Percentiles rank a stretch among this genome's conserved stretches.
Conservation (phyloP, 2,888 invertebrate species). For the Iselma pallidipennis region DNA sequence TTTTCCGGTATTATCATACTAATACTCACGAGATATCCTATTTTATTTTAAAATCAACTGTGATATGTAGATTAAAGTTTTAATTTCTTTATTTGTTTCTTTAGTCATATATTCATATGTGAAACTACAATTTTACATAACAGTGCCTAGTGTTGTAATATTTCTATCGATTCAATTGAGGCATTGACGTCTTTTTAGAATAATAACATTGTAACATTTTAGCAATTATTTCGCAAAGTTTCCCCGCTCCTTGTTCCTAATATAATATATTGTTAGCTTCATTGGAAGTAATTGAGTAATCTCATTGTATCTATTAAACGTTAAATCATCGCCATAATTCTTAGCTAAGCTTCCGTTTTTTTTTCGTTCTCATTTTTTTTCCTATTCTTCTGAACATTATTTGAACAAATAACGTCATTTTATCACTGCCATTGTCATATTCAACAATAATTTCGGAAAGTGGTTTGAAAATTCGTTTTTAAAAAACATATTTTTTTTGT, state of each 20-base stretch:
- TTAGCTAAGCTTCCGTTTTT: slow-evolving; percentile 9
- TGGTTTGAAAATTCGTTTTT: not conserved
- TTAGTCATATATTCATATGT: too few relatives aligned
- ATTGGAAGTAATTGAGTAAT: slow-evolving; percentile 18
- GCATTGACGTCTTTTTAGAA: too few relatives aligned
- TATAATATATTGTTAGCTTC: slow-evolving; percentile 15
- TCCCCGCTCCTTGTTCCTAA: not conserved
- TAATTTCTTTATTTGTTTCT: too few relatives aligned
- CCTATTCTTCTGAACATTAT: too few relatives aligned
- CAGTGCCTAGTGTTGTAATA: too few relatives aligned
- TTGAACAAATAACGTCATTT: not conserved
- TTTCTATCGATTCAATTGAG: not conserved
- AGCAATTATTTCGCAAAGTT: not conserved
- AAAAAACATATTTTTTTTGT: not conserved
- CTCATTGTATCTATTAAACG: slow-evolving; percentile 16
- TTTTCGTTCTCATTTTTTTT: not conserved
- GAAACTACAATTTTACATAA: too few relatives aligned
- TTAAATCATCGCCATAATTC: slow-evolving; percentile 11
- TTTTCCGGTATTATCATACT: too few relatives aligned
- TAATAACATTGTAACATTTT: not conserved
- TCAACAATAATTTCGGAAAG: not conserved
- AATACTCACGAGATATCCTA: too few relatives aligned
- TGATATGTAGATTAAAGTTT: too few relatives aligned
- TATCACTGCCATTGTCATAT: not conserved
- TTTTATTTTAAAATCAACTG: too few relatives aligned